Base-by-base conservation (phyloP, 2,797 vertebrate genomes). In the Stomatorhinus walkeri region DNA sequence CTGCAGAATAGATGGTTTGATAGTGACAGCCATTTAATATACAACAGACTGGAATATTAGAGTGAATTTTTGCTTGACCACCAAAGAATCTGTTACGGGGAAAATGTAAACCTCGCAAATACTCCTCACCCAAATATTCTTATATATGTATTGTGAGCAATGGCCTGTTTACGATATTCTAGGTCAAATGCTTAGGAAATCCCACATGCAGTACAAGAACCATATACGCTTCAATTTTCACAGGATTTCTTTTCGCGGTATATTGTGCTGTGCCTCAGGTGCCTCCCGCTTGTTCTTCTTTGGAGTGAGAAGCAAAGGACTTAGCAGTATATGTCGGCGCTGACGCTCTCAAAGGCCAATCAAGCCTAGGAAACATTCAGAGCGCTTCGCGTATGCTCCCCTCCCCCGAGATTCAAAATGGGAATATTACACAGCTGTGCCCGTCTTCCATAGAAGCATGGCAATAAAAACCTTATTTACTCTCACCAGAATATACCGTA, bases 391-490 rank as follows among this genome's bases (percentile, higher is more conserved):
- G 43, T 76, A 84, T 54, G 48, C 24, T 88, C 61, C 61, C 52
- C 72, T 89, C 61, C 88, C 79, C 88, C 79, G 87, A 59, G 90
- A 89, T 76, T 87, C 48, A 46, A 79, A 87, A 72, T 10, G 88
- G 61, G 84, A 87, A 91, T 95, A 94, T 94, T 92, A 91, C 93
- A 92, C 92, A 92, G 91, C 92, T 93, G 92, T 92, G 93, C 91
- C 92, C 92, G 93, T 94, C 94, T 93, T 87, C 89, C 89, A 92
- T 90, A 92, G 91, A 93, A 94, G 94, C 93, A 91, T 92, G 90
- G 93, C 92, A 95, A 96, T 95, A 95, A 95, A 94, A 87, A 87
- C 89, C 93, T 94, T 95, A 94, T 96, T 95, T 95, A 94, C 94
- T 90, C 89, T 92, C 93, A 93, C 91, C 93, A 90, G 90, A 88